Percentiles rank a stretch among this genome's conserved stretches.
Conservation (phyloP, 2,888 invertebrate species). For the Plagodis dolabraria region DNA sequence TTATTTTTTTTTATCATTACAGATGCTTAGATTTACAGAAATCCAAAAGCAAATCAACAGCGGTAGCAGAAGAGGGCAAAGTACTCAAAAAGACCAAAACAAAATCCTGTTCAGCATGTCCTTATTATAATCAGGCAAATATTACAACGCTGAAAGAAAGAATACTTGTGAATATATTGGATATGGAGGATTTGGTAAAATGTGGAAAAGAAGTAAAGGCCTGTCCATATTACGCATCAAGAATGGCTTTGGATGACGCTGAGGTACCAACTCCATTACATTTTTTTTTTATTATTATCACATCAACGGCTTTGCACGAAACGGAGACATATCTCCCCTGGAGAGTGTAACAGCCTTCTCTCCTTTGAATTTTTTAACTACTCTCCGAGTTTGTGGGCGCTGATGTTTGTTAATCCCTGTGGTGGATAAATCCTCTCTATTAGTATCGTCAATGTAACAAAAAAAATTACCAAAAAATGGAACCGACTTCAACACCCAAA, state of each 20-base stretch:
- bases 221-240: constrained; percentile 97
- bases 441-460: too few relatives aligned
- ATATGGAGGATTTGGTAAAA: constrained; percentile 94
- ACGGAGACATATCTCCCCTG: too few relatives aligned
- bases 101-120: constrained; percentile 85
- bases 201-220: constrained; percentile 89
- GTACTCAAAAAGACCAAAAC: constrained; percentile 86
- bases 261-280: constrained; percentile 79
- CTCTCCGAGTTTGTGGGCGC: too few relatives aligned
- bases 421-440: too few relatives aligned
- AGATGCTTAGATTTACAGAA: constrained; percentile 93
- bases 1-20: constrained; percentile 31
- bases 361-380: too few relatives aligned
- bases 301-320: too few relatives aligned
- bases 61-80: constrained; percentile 85
- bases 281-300: too few relatives aligned
- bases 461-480: too few relatives aligned
- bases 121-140: constrained; percentile 86
- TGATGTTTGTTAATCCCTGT: too few relatives aligned
- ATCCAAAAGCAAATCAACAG: constrained; percentile 84
- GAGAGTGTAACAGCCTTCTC: too few relatives aligned
- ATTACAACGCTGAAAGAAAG: constrained; percentile 87
- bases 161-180: constrained; percentile 89
- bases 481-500: too few relatives aligned
- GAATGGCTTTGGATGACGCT: constrained; percentile 92